A percentile compares a stretch with the other conserved stretches of the same genome.
phyloP scores from a whole-genome alignment of 1,140 invertebrate genomes.

The Medauroidea extradentata region DNA sequence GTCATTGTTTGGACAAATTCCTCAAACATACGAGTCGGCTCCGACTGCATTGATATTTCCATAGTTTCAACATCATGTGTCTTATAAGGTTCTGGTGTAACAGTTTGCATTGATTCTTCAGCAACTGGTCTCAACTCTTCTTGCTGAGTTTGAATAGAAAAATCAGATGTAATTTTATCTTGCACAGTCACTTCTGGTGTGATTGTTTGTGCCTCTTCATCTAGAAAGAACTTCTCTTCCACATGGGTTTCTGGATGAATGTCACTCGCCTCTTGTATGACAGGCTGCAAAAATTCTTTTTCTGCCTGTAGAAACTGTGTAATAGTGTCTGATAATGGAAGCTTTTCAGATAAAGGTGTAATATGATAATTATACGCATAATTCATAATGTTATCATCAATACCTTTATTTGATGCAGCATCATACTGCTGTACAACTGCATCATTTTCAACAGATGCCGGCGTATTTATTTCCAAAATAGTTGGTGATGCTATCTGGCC shows the following conservation, averaged over 20 bases:
- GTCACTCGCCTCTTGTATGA: not conserved
- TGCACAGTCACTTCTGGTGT: not conserved
- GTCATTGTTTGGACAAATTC: slow-evolving; percentile 19
- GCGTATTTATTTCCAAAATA: slow-evolving; percentile 51
- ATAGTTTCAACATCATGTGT: slow-evolving; percentile 14
- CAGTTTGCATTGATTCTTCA: slow-evolving; percentile 43
- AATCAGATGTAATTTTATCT: not conserved
- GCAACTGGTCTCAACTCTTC: slow-evolving; percentile 28
- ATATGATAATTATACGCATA: too few relatives aligned
- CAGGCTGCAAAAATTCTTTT: not conserved
- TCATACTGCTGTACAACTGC: slow-evolving; percentile 43
- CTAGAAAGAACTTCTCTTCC: not conserved
- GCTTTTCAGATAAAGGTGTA: too few relatives aligned
- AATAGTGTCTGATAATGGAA: too few relatives aligned
- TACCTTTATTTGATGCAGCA: too few relatives aligned
- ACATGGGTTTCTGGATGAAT: not conserved
- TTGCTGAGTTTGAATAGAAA: slow-evolving; percentile 31
- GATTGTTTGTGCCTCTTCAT: not conserved
- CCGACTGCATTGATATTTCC: not conserved
- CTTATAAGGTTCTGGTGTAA: slow-evolving; percentile 41
- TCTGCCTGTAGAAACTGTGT: not conserved
- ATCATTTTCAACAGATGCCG: slow-evolving; percentile 56
- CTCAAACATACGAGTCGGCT: not conserved
- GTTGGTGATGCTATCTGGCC: slow-evolving; percentile 36
- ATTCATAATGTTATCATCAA: too few relatives aligned